These are phyloP conservation scores for Eciton burchellii DNA, from an alignment of 1,140 invertebrate species.

Conservation along the genomic window DNA sequence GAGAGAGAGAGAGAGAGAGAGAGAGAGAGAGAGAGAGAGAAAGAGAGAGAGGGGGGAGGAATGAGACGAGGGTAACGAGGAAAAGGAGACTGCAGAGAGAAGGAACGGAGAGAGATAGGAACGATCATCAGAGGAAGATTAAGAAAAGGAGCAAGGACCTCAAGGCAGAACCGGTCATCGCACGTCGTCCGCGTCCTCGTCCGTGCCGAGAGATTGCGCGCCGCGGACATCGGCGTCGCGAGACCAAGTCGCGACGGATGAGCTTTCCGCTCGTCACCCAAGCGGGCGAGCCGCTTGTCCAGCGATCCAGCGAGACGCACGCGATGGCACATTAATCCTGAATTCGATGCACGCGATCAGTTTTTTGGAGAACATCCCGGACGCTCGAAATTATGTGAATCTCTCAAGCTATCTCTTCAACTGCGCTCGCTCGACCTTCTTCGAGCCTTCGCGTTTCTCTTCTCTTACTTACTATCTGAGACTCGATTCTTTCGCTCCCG, in stretches of 20 bases:
- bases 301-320: neutral
- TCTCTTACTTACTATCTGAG: neutral
- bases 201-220: conserved; percentile 47
- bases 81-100: conserved; percentile 43
- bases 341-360: neutral
- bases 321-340: conserved; percentile 4
- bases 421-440: neutral
- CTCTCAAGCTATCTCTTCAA: neutral
- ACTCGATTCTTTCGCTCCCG: too few relatives aligned
- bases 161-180: conserved; percentile 73
- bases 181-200: conserved; percentile 63
- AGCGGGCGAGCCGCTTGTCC: neutral
- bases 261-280: conserved; percentile 6
- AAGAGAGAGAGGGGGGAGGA: conserved; percentile 52
- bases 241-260: conserved; percentile 28
- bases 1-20: conserved; percentile 24
- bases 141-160: conserved; percentile 75
- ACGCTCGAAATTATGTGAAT: neutral
- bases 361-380: neutral
- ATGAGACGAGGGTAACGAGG: conserved; percentile 33
- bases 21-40: conserved; percentile 54
- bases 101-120: conserved; percentile 54
- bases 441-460: neutral
- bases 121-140: conserved; percentile 73
- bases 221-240: conserved; percentile 37